Evolutionary conservation across 2,888 invertebrate species (phyloP).

Genomic region (Mayetiola destructor): DNA sequence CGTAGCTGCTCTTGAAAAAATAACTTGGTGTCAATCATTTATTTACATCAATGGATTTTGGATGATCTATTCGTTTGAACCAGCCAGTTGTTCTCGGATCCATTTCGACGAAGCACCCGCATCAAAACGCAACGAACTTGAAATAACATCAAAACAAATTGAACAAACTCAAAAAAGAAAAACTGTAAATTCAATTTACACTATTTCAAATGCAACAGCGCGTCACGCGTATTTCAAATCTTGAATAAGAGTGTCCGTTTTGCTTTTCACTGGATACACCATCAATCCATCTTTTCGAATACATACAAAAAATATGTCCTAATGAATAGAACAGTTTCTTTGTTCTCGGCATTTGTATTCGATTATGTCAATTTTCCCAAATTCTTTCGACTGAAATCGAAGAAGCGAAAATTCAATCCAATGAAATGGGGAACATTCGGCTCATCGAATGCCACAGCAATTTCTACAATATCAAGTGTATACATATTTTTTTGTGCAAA

Average conservation of each 20-base stretch:
- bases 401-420: background rate
- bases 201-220: constrained; percentile 1
- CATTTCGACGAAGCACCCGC: too few relatives aligned
- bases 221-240: background rate
- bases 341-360: constrained; percentile 5
- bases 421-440: background rate
- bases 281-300: background rate
- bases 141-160: constrained; percentile 3
- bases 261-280: background rate
- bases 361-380: constrained; percentile 11
- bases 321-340: background rate
- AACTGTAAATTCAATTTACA: constrained; percentile 15
- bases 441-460: background rate
- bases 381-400: background rate
- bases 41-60: too few relatives aligned
- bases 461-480: constrained; percentile 6
- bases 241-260: background rate
- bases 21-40: too few relatives aligned
- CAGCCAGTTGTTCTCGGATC: too few relatives aligned
- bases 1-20: too few relatives aligned
- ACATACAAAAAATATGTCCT: constrained; percentile 1
- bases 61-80: too few relatives aligned
- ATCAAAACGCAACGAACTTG: too few relatives aligned
- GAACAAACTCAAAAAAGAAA: background rate
- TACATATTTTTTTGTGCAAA: background rate